Conservation (phyloP, 2,888 invertebrate species). For the Punctoribates punctum region DNA sequence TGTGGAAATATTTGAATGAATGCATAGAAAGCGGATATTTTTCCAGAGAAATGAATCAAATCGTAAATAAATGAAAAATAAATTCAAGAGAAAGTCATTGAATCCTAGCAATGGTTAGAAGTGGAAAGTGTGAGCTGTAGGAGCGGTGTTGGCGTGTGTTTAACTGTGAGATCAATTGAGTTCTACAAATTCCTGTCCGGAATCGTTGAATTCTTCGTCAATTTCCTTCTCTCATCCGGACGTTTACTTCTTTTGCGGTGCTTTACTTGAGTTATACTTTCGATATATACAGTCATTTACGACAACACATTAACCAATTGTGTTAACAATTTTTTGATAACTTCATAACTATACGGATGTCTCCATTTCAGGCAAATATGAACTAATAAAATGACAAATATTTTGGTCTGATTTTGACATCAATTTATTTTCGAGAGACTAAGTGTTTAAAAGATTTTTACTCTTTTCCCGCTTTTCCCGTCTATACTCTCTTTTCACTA, state of each 20-base stretch:
- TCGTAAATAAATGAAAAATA: background rate
- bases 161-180: slow-evolving; percentile 26
- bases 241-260: slow-evolving; percentile 36
- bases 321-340: slow-evolving; percentile 37
- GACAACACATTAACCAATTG: slow-evolving; percentile 20
- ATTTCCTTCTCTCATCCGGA: slow-evolving; percentile 40
- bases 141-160: background rate
- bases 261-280: slow-evolving; percentile 8
- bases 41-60: background rate
- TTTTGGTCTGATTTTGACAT: background rate
- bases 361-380: slow-evolving; percentile 25
- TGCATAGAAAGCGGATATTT: background rate
- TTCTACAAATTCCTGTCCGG: slow-evolving; percentile 36
- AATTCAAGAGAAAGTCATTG: background rate
- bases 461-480: no score
- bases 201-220: slow-evolving; percentile 37
- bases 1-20: background rate
- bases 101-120: background rate
- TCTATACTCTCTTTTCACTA: no score
- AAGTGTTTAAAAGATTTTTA: no score
- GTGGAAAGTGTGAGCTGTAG: background rate
- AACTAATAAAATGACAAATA: slow-evolving; percentile 17
- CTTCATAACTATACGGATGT: slow-evolving; percentile 36
- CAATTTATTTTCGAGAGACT: background rate
- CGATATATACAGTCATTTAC: slow-evolving; percentile 26